Evolutionary conservation across 2,113 vertebrate species (phyloP), one percentile per base, ranked within the genome.

Genomic region (Gorsachius goisagi): DNA sequence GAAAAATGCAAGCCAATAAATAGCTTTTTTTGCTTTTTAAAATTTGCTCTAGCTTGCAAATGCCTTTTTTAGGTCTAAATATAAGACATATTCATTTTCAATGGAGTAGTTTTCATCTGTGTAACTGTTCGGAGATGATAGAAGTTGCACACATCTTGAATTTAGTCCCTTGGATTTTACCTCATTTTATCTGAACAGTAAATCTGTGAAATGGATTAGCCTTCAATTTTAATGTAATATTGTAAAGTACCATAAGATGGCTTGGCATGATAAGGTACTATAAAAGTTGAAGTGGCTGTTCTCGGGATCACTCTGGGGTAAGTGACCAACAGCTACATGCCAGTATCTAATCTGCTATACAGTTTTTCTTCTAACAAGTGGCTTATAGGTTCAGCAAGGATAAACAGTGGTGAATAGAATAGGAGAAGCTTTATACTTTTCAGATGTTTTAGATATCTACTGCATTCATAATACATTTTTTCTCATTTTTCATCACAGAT

Each of bases 221-320:
- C 58, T 93, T 89, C 60, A 94, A 84, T 96, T 97, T 89, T 89
- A 95, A 93, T 66, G 28, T 50, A 96, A 92, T 96, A 89, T 90
- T 89, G 27, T 80, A 89, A 96, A 93, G 64, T 60, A 87, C 37
- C 41, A 69, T 96, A 81, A 93, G 80, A 95, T 89, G 23, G 6
- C 27, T 91, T 2, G 4, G 30, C n/a, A 26, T 75, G 74, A 94
- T 92, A 94, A 91, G 37, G 13, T 35, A 67, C 49, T 81, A 35
- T 73, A 76, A 88, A 96, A 74, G 67, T 94, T 91, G 73, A 94
- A 91, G 67, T 78, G 66, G 55, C 37, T 78, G 12, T 82, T 91
- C 49, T 89, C 2, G 0, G 71, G 60, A 75, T 90, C 95, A 71
- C 17, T 89, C 23, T 80, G 41, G 27, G 12, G n/a, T 91, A 94